Conservation (phyloP, 2,888 invertebrate species). For the Ctena decussata region DNA sequence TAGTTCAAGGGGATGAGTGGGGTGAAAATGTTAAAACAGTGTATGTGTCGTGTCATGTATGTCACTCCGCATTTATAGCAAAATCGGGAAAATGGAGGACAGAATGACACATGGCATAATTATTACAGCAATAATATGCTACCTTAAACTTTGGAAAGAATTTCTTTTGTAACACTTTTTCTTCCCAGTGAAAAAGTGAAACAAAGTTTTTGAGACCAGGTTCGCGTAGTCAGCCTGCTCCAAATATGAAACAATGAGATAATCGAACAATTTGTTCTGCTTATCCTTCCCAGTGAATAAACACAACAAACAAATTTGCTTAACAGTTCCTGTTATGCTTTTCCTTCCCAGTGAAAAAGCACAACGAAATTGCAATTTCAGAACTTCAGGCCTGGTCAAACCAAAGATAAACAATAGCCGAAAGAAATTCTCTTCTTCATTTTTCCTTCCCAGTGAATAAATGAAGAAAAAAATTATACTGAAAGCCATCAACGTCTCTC, state of each 20-base stretch:
- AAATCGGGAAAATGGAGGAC: constrained; percentile 66
- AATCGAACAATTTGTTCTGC: constrained; percentile 54
- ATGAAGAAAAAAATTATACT: constrained; percentile 56
- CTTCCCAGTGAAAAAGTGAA: constrained; percentile 71
- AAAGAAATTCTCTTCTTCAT: constrained; percentile 56
- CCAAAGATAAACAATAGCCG: constrained; percentile 49
- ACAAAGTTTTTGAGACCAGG: constrained; percentile 66
- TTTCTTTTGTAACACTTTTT: constrained; percentile 62
- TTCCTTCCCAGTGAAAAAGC: constrained; percentile 67
- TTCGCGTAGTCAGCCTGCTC: constrained; percentile 51
- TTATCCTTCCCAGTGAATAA: constrained; percentile 70
- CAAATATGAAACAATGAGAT: constrained; percentile 34
- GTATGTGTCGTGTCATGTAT: constrained; percentile 53
- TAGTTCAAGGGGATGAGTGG: background rate
- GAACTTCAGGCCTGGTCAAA: constrained; percentile 46
- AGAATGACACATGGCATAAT: constrained; percentile 56
- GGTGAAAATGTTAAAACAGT: constrained; percentile 11
- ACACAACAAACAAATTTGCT: constrained; percentile 50
- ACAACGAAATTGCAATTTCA: constrained; percentile 41
- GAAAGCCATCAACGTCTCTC: constrained; percentile 65
- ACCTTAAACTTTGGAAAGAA: constrained; percentile 11
- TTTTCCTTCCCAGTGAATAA: constrained; percentile 69
- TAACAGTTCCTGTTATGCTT: constrained; percentile 33
- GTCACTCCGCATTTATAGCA: constrained; percentile 49
- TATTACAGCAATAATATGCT: background rate